A percentile compares a stretch with the other conserved stretches of the same genome.
Evolutionary conservation across 2,888 invertebrate genomes (phyloP).

Genomic region (Muscina levida): DNA sequence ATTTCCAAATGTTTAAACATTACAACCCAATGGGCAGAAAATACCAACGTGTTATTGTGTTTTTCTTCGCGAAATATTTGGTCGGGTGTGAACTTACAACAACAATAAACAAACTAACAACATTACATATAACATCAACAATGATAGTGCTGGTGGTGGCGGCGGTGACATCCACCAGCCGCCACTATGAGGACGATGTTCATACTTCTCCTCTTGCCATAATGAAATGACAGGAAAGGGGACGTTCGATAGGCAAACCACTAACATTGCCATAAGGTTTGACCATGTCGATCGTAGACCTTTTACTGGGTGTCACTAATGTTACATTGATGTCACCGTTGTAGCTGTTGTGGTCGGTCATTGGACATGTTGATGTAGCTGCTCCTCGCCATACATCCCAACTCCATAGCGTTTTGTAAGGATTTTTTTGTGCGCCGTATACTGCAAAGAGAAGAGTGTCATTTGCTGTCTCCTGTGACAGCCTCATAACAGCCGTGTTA

Average conservation of each 20-base stretch:
- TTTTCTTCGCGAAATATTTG: constrained; percentile 13
- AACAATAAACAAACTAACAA: not conserved
- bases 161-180: constrained; percentile 50
- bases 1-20: constrained; percentile 46
- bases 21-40: constrained; percentile 30
- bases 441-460: constrained; percentile 29
- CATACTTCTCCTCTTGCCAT: not conserved
- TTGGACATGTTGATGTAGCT: constrained; percentile 39
- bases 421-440: no score
- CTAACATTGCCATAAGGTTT: constrained; percentile 43
- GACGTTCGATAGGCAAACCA: constrained; percentile 7
- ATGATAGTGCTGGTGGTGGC: no score
- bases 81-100: constrained; percentile 56
- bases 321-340: constrained; percentile 29
- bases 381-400: constrained; percentile 1
- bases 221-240: not conserved
- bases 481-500: constrained; percentile 51
- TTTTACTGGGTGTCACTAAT: constrained; percentile 40
- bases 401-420: no score
- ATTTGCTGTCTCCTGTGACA: constrained; percentile 39
- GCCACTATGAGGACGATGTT: not conserved
- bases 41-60: not conserved
- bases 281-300: constrained; percentile 44
- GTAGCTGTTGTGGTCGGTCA: constrained; percentile 1
- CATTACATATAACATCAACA: constrained; percentile 46